Evolutionary conservation across 2,888 invertebrate genomes (phyloP).

Genomic region (Rhodophaea formosa): DNA sequence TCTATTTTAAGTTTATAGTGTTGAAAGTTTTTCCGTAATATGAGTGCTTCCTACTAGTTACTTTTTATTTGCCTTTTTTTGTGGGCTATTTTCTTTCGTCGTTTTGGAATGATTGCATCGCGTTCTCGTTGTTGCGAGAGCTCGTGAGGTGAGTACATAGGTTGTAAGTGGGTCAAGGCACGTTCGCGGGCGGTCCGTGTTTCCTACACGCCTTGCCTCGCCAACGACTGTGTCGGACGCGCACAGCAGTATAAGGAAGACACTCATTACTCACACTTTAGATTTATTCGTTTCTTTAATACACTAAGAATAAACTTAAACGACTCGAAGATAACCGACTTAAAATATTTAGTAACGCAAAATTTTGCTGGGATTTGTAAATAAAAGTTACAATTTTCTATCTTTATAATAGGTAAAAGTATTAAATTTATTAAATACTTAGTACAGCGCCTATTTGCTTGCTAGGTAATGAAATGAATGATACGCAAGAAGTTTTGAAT

Average conservation of each 20-base stretch:
- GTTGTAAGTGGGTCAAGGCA: conserved; percentile 72
- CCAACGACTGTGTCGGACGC: conserved; percentile 33
- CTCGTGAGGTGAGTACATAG: conserved; percentile 42
- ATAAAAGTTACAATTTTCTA: no score
- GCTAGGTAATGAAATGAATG: no score
- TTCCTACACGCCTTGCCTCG: conserved; percentile 60
- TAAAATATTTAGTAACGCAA: no score
- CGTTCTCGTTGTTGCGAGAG: conserved; percentile 48
- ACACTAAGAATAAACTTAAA: background rate
- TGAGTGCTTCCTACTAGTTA: background rate
- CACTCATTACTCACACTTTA: conserved; percentile 55
- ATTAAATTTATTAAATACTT: no score
- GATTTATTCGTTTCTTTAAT: conserved; percentile 36
- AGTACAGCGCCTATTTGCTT: no score
- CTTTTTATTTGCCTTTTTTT: background rate
- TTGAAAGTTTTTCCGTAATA: background rate
- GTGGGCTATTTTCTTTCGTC: background rate
- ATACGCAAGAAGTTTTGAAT: no score
- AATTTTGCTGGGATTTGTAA: no score
- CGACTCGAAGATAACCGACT: no score
- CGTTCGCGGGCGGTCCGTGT: conserved; percentile 55
- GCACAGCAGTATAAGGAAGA: conserved; percentile 48
- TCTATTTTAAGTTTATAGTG: background rate
- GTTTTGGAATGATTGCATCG: conserved; percentile 38
- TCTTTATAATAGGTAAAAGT: no score